Base-by-base conservation (phyloP, 2,888 invertebrate species). In the Coenonympha arcania region DNA sequence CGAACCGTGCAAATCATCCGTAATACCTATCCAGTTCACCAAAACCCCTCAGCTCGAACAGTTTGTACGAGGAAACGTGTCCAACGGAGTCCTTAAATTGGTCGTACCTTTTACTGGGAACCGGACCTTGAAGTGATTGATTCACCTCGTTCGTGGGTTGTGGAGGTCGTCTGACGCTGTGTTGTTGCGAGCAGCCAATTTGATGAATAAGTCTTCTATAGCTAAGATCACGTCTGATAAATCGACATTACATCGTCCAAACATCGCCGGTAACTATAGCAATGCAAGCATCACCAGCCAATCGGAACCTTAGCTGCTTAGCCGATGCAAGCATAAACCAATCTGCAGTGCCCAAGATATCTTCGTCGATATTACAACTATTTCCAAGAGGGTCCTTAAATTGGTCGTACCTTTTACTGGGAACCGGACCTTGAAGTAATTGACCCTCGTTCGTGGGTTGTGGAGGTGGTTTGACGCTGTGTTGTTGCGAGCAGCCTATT, bases 81-180 rank as follows among this genome's bases (percentile, higher is more conserved):
- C 55, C 44, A 39, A 46, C 51, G 37, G 45, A 30, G 50, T 50
- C 49, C 51, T 65, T 61, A 68, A 69, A 68, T 68, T 72, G 70
- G 73, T 59, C 62, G 67, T 65, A 72, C 74, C 79, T 77, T 74
- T 79, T 76, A 75, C 66, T 69, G 66, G 59, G 61, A 64, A 65
- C 54, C 56, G 66, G 70, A 68, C 80, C 79, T 79, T 81, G 78
- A 66, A 64, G 68, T 69, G 74, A 79, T 79, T 82, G 81, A 82
- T 78, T 82, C 75, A 79, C 76, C 74, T 74, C 74, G 69, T 62
- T 63, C 52, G 68, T 69, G 65, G 69, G 63, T 55, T 64, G 72
- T 76, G 79, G 77, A 73, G 73, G 67, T 64, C 63, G 62, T 62
- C 63, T 63, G 62, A 63, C 57, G 61, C 57, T 62, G 60, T 58